Percentiles rank a stretch among this genome's conserved stretches.
phyloP scores from a whole-genome alignment of 2,113 vertebrate species.

The Benitochromis conjunctus region DNA sequence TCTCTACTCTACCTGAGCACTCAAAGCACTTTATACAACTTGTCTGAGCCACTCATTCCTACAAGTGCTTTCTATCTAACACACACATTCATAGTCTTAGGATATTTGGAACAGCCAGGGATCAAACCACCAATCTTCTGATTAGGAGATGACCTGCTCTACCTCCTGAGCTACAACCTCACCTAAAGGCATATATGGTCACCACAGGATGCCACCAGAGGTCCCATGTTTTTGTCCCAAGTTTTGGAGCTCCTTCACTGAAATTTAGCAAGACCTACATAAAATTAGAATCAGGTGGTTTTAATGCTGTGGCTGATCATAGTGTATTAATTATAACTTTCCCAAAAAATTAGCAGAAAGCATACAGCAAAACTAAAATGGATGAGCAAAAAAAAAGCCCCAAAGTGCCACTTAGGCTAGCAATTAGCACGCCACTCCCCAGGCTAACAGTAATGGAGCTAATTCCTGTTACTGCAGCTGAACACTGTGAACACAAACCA shows the following conservation, averaged over 20 bases:
- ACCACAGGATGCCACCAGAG: neutral
- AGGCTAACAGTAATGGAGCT: conserved; percentile 26
- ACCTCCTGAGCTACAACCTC: neutral
- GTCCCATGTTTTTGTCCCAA: neutral
- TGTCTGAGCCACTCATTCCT: neutral
- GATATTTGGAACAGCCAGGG: neutral
- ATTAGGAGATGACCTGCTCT: neutral
- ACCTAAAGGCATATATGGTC: neutral
- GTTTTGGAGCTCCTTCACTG: neutral
- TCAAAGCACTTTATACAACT: neutral
- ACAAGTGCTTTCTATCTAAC: neutral
- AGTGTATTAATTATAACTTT: neutral
- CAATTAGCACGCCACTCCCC: conserved; percentile 41
- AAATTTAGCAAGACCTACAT: neutral
- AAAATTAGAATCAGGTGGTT: neutral
- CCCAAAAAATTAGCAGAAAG: neutral
- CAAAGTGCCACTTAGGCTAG: conserved; percentile 33
- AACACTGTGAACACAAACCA: conserved; percentile 40
- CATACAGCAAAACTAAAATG: neutral
- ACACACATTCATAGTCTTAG: neutral
- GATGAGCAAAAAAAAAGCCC: conserved; percentile 14
- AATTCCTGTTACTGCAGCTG: conserved; percentile 23
- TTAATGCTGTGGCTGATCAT: neutral
- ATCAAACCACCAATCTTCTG: neutral
- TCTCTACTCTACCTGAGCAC: neutral